These are phyloP conservation scores for Mylabris sibirica DNA, from an alignment of 2,888 invertebrate genomes.

Conservation along the genomic window DNA sequence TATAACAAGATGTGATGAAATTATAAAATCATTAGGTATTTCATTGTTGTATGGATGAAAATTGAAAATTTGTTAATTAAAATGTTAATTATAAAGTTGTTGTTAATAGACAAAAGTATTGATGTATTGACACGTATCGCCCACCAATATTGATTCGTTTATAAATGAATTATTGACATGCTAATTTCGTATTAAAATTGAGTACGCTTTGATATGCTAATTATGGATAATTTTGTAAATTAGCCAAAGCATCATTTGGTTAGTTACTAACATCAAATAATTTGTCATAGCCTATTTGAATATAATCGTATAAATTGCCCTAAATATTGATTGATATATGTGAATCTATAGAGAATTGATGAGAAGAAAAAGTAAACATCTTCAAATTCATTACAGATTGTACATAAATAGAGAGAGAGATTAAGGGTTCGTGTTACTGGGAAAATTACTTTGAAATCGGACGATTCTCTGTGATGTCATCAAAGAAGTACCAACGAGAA, in stretches of 20 bases:
- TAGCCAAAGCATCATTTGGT: conserved; percentile 2
- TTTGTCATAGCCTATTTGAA: neutral
- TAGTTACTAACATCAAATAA: conserved; percentile 1
- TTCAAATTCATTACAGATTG: conserved; percentile 6
- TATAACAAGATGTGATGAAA: neutral
- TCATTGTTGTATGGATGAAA: neutral
- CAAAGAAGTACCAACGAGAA: neutral
- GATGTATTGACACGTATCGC: too few relatives aligned
- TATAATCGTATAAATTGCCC: neutral
- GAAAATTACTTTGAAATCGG: conserved; percentile 8
- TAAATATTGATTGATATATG: neutral
- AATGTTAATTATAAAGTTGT: neutral
- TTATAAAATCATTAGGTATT: neutral
- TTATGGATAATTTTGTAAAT: conserved; percentile 16
- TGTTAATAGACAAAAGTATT: neutral
- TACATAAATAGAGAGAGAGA: neutral
- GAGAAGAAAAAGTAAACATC: neutral
- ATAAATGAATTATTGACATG: neutral
- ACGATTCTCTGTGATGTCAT: conserved; percentile 1
- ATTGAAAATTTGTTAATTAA: neutral
- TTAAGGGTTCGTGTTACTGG: neutral
- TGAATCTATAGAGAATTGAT: neutral
- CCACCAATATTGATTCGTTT: neutral
- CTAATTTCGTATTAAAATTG: conserved; percentile 24
- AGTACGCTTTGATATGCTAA: conserved; percentile 32